Percentiles rank a stretch among this genome's conserved stretches.
These are phyloP conservation scores for Monarcha castaneiventris DNA, from an alignment of 2,113 vertebrate genomes.

Conservation along the genomic window DNA sequence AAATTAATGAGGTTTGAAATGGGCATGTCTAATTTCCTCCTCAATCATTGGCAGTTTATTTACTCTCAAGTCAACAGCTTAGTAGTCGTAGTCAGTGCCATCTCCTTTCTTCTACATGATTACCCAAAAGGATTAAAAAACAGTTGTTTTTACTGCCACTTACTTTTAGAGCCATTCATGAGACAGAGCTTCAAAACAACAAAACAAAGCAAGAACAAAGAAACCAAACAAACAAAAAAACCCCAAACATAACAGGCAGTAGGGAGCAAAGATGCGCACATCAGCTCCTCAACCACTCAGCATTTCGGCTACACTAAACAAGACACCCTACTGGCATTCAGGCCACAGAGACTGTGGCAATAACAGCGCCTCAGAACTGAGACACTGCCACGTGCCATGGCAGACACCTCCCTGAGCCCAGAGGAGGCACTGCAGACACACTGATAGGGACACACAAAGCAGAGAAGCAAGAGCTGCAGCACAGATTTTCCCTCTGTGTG, in stretches of 20 bases:
- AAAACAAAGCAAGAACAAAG: background rate
- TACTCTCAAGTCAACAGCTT: background rate
- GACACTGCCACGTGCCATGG: background rate
- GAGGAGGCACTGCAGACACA: background rate
- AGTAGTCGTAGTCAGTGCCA: background rate
- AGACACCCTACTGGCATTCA: background rate
- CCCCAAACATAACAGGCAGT: background rate
- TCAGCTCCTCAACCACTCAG: background rate
- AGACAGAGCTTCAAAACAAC: background rate
- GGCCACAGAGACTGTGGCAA: background rate
- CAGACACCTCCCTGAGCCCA: background rate
- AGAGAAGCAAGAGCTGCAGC: background rate
- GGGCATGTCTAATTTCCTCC: background rate
- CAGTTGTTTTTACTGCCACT: background rate
- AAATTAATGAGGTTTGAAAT: background rate
- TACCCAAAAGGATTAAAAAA: background rate
- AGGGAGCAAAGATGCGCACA: background rate
- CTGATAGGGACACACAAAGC: background rate
- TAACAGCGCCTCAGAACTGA: background rate
- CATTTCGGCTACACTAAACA: background rate
- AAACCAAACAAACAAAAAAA: background rate
- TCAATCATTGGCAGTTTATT: background rate
- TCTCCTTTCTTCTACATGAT: background rate
- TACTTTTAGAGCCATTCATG: background rate
- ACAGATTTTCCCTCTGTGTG: fast-evolving